These are phyloP conservation scores for Lepidostoma basale DNA, from an alignment of 1,140 invertebrate species.

Conservation along the genomic window DNA sequence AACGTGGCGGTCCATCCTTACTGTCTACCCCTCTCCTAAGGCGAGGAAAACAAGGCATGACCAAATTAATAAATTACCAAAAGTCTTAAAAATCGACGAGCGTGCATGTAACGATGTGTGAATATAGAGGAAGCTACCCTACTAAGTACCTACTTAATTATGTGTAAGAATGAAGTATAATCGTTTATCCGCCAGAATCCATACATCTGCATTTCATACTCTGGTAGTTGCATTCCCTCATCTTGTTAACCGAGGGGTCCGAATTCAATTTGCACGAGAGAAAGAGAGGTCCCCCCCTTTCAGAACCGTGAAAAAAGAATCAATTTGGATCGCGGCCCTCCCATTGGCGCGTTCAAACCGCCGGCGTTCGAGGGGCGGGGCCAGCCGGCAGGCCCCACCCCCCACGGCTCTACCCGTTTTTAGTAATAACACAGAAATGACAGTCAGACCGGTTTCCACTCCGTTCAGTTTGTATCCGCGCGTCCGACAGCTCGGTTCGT, in stretches of 20 bases:
- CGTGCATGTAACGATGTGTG: too few species aligned
- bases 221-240: conserved; percentile 32
- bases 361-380: conserved; percentile 17
- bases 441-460: conserved; percentile 9
- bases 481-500: conserved; percentile 1
- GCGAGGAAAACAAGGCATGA: too few species aligned
- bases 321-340: not conserved
- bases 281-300: conserved; percentile 2
- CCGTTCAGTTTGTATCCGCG: conserved; percentile 21
- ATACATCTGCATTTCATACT: conserved; percentile 1
- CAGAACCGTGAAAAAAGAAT: conserved; percentile 24
- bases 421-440: conserved; percentile 24
- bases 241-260: conserved; percentile 30
- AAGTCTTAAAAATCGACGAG: too few species aligned
- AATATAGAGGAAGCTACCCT: too few species aligned
- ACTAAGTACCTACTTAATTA: too few species aligned
- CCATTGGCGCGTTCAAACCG: conserved; percentile 10
- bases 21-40: too few species aligned
- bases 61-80: too few species aligned
- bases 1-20: too few species aligned
- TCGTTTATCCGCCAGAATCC: not conserved
- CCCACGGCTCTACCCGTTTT: conserved; percentile 4
- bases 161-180: too few species aligned
- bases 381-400: not conserved
- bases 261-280: conserved; percentile 34